phyloP scores from a whole-genome alignment of 2,797 vertebrate genomes.

The Danio choprae region DNA sequence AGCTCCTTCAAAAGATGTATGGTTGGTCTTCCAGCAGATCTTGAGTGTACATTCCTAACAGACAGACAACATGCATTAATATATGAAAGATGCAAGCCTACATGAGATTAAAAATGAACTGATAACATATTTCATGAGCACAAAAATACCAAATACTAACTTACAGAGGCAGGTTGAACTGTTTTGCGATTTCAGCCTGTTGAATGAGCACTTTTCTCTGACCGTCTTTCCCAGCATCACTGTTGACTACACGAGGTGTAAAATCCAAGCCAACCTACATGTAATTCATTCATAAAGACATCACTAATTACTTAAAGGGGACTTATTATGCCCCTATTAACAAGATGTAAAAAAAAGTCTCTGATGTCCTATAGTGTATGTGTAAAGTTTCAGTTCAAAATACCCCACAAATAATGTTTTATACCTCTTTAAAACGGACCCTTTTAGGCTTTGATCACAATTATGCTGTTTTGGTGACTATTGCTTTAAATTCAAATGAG shows the following conservation, averaged over 20 bases:
- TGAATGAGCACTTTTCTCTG: conserved; percentile 90
- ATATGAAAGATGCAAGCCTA: background rate
- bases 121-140: background rate
- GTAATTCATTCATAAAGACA: background rate
- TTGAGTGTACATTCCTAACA: conserved; percentile 94
- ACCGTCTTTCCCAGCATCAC: conserved; percentile 84
- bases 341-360: too few relatives aligned
- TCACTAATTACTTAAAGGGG: background rate
- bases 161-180: conserved; percentile 91
- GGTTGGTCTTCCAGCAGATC: conserved; percentile 95
- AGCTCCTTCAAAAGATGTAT: conserved; percentile 92
- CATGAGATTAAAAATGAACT: too few relatives aligned
- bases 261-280: conserved; percentile 94
- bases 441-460: too few relatives aligned
- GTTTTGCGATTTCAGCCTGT: conserved; percentile 89
- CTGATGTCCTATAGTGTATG: too few relatives aligned
- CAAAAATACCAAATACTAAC: conserved; percentile 61
- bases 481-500: too few relatives aligned
- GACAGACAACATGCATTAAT: conserved; percentile 36
- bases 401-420: too few relatives aligned
- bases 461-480: too few relatives aligned
- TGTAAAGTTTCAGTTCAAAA: too few relatives aligned
- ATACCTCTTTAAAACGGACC: too few relatives aligned
- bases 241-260: conserved; percentile 85
- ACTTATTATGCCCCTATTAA: too few relatives aligned